Conservation (phyloP, 1,140 invertebrate species). For the Trichonephila clavipes region DNA sequence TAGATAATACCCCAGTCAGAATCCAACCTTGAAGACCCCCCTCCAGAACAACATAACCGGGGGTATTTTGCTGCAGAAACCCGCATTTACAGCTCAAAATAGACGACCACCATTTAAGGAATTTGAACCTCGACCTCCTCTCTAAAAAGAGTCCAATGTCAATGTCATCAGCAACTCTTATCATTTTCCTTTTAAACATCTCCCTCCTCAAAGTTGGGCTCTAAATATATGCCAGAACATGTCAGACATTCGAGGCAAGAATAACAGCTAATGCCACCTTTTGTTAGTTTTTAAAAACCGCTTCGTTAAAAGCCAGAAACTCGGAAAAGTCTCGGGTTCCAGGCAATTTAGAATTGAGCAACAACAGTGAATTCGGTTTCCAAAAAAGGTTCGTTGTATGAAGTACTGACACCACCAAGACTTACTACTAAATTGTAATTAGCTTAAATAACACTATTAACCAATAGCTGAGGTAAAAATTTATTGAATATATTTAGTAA, state of each 20-base stretch:
- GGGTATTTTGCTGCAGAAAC: not conserved
- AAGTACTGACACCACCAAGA: too few species aligned
- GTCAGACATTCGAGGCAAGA: conserved; percentile 24
- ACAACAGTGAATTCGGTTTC: not conserved
- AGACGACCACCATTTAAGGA: conserved; percentile 76
- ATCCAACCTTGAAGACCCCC: conserved; percentile 2
- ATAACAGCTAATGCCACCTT: conserved; percentile 39
- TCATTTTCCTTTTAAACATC: not conserved
- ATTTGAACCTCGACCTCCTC: conserved; percentile 59
- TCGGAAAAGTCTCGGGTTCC: not conserved
- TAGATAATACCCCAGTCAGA: not conserved
- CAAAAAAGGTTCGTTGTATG: not conserved
- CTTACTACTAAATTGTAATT: too few species aligned
- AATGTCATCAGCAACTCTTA: conserved; percentile 67
- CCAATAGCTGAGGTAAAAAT: too few species aligned
- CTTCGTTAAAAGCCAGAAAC: not conserved
- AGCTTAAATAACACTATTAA: too few species aligned
- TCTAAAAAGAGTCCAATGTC: conserved; percentile 72
- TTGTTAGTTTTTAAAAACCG: conserved; percentile 16
- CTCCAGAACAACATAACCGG: not conserved
- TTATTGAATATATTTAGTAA: too few species aligned
- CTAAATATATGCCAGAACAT: conserved; percentile 54
- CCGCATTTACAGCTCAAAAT: conserved; percentile 39
- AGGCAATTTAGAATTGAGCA: not conserved
- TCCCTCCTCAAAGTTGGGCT: conserved; percentile 30